phyloP scores from a whole-genome alignment of 1,140 invertebrate species.

The Harlomillsia oculata region DNA sequence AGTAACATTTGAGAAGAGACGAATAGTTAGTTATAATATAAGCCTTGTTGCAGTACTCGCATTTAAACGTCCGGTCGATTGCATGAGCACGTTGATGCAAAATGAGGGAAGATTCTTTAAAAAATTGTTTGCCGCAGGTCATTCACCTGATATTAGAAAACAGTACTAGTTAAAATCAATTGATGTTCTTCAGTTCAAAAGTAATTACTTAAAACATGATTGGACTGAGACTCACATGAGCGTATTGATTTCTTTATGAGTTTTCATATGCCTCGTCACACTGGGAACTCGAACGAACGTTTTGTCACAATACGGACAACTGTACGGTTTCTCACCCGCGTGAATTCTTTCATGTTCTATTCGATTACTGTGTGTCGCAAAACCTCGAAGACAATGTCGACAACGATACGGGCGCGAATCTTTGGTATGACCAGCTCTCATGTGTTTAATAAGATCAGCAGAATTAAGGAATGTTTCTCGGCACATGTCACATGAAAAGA shows the following conservation, averaged over 20 bases:
- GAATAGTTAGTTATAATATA: constrained; percentile 36
- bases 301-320: constrained; percentile 20
- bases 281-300: constrained; percentile 29
- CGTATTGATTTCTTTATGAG: constrained; percentile 31
- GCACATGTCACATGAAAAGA: no score
- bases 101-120: constrained; percentile 26
- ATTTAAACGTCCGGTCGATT: constrained; percentile 25
- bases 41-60: constrained; percentile 26
- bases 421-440: no score
- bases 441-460: no score
- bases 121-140: constrained; percentile 30
- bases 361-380: constrained; percentile 30
- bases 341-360: constrained; percentile 41
- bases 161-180: no score
- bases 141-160: constrained; percentile 27
- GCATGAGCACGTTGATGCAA: constrained; percentile 31
- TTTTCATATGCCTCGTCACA: constrained; percentile 31
- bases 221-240: no score
- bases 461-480: no score
- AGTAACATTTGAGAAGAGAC: constrained; percentile 29
- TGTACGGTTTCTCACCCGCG: constrained; percentile 38
- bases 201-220: no score
- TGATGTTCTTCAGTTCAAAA: no score
- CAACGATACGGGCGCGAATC: constrained; percentile 20
- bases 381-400: constrained; percentile 24